Percentiles rank a stretch among this genome's conserved stretches.
phyloP scores from a whole-genome alignment of 2,113 vertebrate species.

The Oenanthe oenanthe region DNA sequence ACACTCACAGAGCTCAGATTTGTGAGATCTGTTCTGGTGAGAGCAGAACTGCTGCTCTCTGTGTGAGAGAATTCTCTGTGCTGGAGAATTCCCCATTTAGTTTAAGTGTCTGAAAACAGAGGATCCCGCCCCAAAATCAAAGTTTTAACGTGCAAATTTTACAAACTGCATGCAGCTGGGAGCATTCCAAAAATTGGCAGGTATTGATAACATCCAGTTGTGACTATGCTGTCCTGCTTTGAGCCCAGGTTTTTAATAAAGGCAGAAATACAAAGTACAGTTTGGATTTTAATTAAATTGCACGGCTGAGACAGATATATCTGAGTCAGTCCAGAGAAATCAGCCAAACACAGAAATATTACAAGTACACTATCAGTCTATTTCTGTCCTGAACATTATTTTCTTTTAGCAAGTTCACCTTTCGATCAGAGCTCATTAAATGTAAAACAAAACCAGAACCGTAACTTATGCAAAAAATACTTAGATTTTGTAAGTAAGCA shows the following conservation, averaged over 20 bases:
- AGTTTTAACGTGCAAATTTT: neutral
- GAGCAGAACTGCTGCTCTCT: neutral
- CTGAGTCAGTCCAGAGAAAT: neutral
- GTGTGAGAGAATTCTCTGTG: neutral
- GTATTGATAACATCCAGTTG: neutral
- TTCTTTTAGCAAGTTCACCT: neutral
- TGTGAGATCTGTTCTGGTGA: neutral
- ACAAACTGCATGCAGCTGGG: neutral
- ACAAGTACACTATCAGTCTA: rapidly evolving
- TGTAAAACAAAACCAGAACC: neutral
- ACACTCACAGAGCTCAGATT: neutral
- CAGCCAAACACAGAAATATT: neutral
- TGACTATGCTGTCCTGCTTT: neutral
- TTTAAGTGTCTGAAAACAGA: neutral
- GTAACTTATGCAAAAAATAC: neutral
- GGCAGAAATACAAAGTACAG: neutral
- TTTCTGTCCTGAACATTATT: neutral
- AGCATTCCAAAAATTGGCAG: neutral
- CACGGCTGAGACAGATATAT: neutral
- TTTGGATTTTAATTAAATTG: neutral
- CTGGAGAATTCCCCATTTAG: neutral
- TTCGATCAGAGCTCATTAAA: neutral
- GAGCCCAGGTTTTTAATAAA: neutral
- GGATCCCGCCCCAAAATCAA: neutral
- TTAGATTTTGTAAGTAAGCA: neutral